Percentiles rank a stretch among this genome's conserved stretches.
These are phyloP conservation scores for Parazoanthus atlanticus DNA, from an alignment of 92 coral and sea anemone species.

Conservation along the genomic window DNA sequence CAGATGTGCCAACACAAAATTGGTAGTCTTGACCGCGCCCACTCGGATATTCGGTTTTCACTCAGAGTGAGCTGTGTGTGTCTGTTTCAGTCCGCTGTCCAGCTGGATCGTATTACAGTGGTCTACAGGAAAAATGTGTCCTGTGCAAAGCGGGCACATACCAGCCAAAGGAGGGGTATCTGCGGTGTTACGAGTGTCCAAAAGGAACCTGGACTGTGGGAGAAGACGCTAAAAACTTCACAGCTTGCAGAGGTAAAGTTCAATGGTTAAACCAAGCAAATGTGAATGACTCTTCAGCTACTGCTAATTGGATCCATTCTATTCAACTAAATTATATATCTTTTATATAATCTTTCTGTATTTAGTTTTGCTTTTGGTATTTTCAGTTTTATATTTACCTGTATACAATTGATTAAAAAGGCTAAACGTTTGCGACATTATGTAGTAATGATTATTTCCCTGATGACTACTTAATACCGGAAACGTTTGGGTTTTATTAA, in stretches of 20 bases:
- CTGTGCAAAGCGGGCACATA: slow-evolving; percentile 84
- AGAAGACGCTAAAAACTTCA: slow-evolving; percentile 89
- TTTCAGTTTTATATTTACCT: no score
- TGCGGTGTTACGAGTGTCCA: slow-evolving; percentile 79
- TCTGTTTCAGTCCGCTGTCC: slow-evolving; percentile 86
- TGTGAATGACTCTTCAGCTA: neutral
- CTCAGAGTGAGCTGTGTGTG: neutral
- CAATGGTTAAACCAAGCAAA: neutral
- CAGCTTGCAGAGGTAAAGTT: slow-evolving; percentile 83
- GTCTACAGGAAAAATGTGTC: slow-evolving; percentile 72
- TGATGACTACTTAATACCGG: no score
- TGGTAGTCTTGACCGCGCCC: neutral
- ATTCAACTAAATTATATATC: no score
- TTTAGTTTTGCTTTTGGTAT: no score
- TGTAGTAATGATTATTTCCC: no score
- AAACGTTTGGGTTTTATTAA: no score
- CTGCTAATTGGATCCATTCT: neutral
- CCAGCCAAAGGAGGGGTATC: slow-evolving; percentile 80
- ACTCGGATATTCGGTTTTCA: no score
- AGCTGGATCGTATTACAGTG: slow-evolving; percentile 77
- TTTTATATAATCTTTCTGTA: no score
- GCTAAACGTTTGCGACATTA: no score
- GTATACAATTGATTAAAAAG: no score
- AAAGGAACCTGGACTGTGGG: slow-evolving; percentile 91
- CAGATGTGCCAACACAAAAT: neutral